phyloP scores from a whole-genome alignment of 1,140 invertebrate genomes.

The Drosophila arawakana region DNA sequence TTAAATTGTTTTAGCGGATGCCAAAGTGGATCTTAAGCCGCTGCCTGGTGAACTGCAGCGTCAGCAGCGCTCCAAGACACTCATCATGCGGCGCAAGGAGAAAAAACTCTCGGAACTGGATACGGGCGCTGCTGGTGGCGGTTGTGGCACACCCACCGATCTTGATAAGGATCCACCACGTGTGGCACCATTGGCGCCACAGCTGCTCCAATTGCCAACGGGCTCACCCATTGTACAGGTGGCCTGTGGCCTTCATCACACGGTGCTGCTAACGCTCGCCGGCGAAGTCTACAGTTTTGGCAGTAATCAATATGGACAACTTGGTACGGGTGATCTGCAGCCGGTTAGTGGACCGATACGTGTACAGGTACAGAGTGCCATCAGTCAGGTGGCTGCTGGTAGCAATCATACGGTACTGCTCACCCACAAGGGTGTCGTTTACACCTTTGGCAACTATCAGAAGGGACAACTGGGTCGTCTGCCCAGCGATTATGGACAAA shows the following conservation, averaged over 20 bases:
- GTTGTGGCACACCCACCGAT: slow-evolving; percentile 85
- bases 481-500: slow-evolving; percentile 80
- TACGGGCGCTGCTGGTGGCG: slow-evolving; percentile 67
- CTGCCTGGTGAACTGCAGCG: slow-evolving; percentile 69
- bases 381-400: slow-evolving; percentile 93
- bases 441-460: slow-evolving; percentile 96
- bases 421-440: slow-evolving; percentile 95
- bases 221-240: slow-evolving; percentile 92
- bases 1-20: slow-evolving; percentile 29
- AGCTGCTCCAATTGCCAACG: slow-evolving; percentile 89
- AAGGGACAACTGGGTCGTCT: slow-evolving; percentile 95
- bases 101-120: slow-evolving; percentile 71
- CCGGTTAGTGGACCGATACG: slow-evolving; percentile 90
- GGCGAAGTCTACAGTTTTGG: slow-evolving; percentile 94
- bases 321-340: slow-evolving; percentile 94
- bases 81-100: slow-evolving; percentile 80
- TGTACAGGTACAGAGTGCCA: slow-evolving; percentile 89
- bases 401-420: slow-evolving; percentile 97
- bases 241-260: slow-evolving; percentile 96
- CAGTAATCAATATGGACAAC: slow-evolving; percentile 97
- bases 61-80: slow-evolving; percentile 79
- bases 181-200: slow-evolving; percentile 90
- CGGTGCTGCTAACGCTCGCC: slow-evolving; percentile 87
- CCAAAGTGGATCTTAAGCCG: slow-evolving; percentile 65
- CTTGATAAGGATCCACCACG: slow-evolving; percentile 88